phyloP scores from a whole-genome alignment of 2,797 vertebrate species.

The Neosilurus mollespiculum region DNA sequence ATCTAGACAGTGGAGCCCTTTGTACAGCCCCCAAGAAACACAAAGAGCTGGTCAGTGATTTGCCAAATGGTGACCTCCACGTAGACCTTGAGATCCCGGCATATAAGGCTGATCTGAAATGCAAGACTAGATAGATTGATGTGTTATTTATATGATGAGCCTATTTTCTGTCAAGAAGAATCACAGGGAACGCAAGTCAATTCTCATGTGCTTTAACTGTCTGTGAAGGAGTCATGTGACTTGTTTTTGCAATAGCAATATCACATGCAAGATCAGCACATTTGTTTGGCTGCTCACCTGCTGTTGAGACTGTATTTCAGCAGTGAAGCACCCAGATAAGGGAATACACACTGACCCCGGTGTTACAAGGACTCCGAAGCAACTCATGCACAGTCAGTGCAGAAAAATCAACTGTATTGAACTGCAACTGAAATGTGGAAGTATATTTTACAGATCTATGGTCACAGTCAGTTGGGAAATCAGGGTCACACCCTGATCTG shows the following conservation, averaged over 20 bases:
- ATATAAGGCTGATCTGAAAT: neutral
- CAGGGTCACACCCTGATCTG: too few species aligned
- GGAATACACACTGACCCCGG: neutral
- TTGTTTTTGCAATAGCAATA: neutral
- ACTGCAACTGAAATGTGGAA: neutral
- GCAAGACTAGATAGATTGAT: neutral
- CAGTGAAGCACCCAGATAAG: neutral
- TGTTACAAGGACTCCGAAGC: too few species aligned
- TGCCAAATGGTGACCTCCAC: neutral
- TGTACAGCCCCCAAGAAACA: neutral
- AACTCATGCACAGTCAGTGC: neutral
- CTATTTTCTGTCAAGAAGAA: neutral
- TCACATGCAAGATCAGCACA: neutral
- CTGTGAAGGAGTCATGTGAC: neutral
- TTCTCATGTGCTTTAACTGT: neutral
- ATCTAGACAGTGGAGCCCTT: neutral
- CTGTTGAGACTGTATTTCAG: neutral
- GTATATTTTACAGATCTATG: neutral
- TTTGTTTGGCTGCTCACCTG: conserved; percentile 7
- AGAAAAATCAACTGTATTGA: neutral
- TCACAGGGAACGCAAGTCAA: neutral
- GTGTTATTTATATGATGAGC: neutral
- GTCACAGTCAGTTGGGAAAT: neutral
- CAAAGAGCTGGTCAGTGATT: neutral
- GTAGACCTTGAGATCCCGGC: neutral